phyloP scores from a whole-genome alignment of 2,888 invertebrate species.

The Hypselothyrea guttata region DNA sequence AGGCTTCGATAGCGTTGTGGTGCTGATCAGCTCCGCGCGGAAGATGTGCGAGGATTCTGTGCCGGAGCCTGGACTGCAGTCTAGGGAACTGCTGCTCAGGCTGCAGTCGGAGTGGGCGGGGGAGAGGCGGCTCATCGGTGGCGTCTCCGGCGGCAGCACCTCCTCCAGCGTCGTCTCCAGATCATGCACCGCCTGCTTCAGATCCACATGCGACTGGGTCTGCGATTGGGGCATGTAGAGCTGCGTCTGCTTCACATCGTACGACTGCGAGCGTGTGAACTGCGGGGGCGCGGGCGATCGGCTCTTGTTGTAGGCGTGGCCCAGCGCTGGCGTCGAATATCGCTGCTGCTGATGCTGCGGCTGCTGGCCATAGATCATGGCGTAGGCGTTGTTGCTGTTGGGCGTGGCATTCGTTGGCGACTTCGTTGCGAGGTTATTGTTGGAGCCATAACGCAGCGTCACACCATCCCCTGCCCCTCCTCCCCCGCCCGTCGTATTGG shows the following conservation, averaged over 20 bases:
- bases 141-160: conserved; percentile 42
- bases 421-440: conserved; percentile 74
- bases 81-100: conserved; percentile 71
- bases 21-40: conserved; percentile 80
- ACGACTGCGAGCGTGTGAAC: conserved; percentile 80
- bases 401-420: conserved; percentile 56
- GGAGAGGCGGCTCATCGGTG: conserved; percentile 65
- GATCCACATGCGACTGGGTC: conserved; percentile 82
- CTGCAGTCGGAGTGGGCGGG: conserved; percentile 82
- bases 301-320: conserved; percentile 56
- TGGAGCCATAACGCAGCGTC: conserved; percentile 80
- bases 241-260: conserved; percentile 71
- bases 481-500: too few relatives aligned
- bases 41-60: conserved; percentile 69
- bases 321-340: conserved; percentile 78
- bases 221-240: conserved; percentile 69
- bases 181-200: conserved; percentile 80
- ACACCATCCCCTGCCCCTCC: conserved; percentile 68
- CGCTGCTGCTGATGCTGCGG: conserved; percentile 56
- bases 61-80: conserved; percentile 51
- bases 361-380: conserved; percentile 60
- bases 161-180: conserved; percentile 81
- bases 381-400: conserved; percentile 46
- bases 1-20: conserved; percentile 63
- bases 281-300: conserved; percentile 59